Conservation (phyloP, 2,888 invertebrate genomes). For the Lasius platythorax region DNA sequence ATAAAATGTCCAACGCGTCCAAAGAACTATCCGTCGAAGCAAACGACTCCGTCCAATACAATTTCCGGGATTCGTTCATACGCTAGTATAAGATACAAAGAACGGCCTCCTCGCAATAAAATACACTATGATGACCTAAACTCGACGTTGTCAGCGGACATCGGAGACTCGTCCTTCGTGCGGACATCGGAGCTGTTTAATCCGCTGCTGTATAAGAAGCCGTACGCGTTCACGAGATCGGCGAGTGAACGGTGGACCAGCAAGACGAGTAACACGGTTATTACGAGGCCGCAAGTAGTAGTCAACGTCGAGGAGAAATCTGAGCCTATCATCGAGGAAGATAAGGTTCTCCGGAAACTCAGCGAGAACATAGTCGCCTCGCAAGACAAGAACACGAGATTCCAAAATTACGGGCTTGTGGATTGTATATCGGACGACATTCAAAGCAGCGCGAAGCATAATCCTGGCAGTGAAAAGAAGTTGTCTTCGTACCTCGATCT, state of each 20-base stretch:
- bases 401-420: constrained; percentile 82
- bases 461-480: constrained; percentile 49
- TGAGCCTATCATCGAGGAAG: constrained; percentile 67
- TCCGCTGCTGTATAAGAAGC: constrained; percentile 80
- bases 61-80: constrained; percentile 62
- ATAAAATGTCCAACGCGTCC: constrained; percentile 74
- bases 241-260: constrained; percentile 74
- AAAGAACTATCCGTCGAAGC: constrained; percentile 66
- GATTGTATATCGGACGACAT: constrained; percentile 63
- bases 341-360: constrained; percentile 78
- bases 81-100: constrained; percentile 71
- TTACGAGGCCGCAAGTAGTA: neutral
- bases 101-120: constrained; percentile 68
- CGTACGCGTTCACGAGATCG: constrained; percentile 79
- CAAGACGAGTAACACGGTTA: neutral
- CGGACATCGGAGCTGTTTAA: constrained; percentile 87
- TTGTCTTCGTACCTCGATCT: constrained; percentile 76
- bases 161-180: constrained; percentile 87
- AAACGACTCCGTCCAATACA: neutral
- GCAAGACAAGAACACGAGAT: constrained; percentile 78
- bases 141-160: constrained; percentile 88
- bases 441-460: constrained; percentile 3
- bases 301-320: constrained; percentile 13
- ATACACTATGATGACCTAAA: constrained; percentile 87
- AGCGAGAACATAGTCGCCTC: constrained; percentile 80